These are phyloP conservation scores for Cromileptes altivelis DNA, from an alignment of 2,113 vertebrate genomes.

Conservation along the genomic window DNA sequence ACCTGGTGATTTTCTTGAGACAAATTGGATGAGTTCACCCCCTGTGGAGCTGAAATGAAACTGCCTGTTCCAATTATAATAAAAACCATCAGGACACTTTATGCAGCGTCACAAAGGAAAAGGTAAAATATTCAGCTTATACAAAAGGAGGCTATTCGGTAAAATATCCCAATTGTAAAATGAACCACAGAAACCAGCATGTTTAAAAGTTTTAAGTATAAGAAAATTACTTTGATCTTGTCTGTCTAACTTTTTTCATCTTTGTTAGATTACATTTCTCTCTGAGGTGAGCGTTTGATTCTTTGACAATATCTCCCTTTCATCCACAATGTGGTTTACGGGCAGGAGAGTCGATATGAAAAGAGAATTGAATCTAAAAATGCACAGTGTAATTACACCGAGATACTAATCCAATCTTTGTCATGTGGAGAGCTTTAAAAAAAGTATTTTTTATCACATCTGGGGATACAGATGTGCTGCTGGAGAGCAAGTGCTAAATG, in stretches of 20 bases:
- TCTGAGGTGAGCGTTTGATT: slow-evolving; percentile 38
- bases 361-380: slow-evolving; percentile 49
- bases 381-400: slow-evolving; percentile 44
- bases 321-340: slow-evolving; percentile 41
- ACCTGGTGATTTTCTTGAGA: slow-evolving; percentile 44
- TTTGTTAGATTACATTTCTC: slow-evolving; percentile 50
- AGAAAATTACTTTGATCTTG: slow-evolving; percentile 52
- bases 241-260: slow-evolving; percentile 50
- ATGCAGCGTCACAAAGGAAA: slow-evolving; percentile 27
- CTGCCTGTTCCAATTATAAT: slow-evolving; percentile 59
- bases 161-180: slow-evolving; percentile 30
- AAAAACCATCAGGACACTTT: slow-evolving; percentile 49
- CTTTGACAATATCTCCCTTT: slow-evolving; percentile 51
- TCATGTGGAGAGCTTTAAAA: slow-evolving; percentile 32
- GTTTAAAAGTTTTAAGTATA: slow-evolving; percentile 36
- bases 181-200: slow-evolving; percentile 7
- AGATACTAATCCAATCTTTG: slow-evolving; percentile 34
- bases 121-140: slow-evolving; percentile 23
- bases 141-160: slow-evolving; percentile 6
- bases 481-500: slow-evolving; percentile 1
- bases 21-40: slow-evolving; percentile 44
- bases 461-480: slow-evolving; percentile 6
- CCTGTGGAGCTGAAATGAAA: slow-evolving; percentile 57
- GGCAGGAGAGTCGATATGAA: slow-evolving; percentile 30
- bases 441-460: slow-evolving; percentile 11